Conservation (phyloP, 92 coral and sea anemone genomes). For the Epizoanthus ramosus region DNA sequence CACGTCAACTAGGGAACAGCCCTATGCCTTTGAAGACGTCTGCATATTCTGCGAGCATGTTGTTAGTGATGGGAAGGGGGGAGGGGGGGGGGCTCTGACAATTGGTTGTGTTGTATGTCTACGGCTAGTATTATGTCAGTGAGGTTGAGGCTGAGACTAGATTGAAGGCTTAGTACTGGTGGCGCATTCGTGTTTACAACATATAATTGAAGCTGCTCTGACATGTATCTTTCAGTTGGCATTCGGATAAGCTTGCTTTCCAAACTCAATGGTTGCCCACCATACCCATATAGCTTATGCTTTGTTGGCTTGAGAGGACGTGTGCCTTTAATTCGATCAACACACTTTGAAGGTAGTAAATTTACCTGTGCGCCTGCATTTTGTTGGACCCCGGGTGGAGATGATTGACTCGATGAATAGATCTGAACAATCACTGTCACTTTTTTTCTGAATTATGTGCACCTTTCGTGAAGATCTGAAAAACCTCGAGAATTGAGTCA, state of each 20-base stretch:
- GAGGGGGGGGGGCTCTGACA: too few species aligned
- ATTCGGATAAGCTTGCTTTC: too few species aligned
- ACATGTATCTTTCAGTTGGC: neutral
- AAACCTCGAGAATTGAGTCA: neutral
- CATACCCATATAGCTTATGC: too few species aligned
- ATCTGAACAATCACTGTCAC: constrained; percentile 5
- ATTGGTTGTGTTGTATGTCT: neutral
- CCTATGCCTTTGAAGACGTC: too few species aligned
- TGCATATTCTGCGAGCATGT: too few species aligned
- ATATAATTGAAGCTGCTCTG: neutral
- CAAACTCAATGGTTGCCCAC: too few species aligned
- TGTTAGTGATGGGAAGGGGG: too few species aligned
- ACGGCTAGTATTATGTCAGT: neutral
- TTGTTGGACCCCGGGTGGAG: neutral
- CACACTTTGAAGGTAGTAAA: neutral
- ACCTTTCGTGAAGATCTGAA: neutral
- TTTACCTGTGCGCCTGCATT: constrained; percentile 1
- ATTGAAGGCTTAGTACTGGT: neutral
- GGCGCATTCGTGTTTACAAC: constrained; percentile 2
- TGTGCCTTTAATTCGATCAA: neutral
- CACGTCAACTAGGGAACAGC: too few species aligned
- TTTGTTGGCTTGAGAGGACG: neutral
- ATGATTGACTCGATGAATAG: neutral
- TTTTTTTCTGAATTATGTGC: neutral
- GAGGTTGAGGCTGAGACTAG: neutral